These are phyloP conservation scores for Eupithecia tripunctaria DNA, from an alignment of 2,888 invertebrate species.

Conservation along the genomic window DNA sequence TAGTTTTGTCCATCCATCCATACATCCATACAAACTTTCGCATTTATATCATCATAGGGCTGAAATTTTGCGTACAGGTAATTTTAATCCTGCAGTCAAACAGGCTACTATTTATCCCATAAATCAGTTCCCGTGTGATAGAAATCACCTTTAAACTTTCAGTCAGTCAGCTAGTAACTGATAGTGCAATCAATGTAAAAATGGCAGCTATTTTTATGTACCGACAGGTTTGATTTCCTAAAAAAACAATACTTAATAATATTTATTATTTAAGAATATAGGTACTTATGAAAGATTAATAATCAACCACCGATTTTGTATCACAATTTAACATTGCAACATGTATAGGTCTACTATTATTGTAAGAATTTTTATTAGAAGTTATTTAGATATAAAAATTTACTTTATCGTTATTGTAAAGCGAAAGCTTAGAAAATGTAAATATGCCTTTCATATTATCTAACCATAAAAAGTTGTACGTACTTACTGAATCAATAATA, in stretches of 20 bases:
- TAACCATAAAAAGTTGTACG: neutral
- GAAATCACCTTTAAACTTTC: no score
- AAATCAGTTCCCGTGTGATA: no score
- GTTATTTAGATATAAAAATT: neutral
- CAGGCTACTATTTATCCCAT: no score
- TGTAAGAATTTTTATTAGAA: neutral
- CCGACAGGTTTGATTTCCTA: neutral
- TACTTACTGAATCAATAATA: neutral
- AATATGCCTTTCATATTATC: neutral
- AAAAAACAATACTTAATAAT: neutral
- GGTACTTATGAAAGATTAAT: neutral
- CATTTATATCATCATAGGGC: no score
- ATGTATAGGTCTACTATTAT: neutral
- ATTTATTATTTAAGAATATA: neutral
- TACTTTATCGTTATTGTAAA: neutral
- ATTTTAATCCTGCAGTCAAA: no score
- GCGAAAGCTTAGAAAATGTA: neutral
- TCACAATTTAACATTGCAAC: slow-evolving; percentile 10
- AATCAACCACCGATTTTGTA: slow-evolving; percentile 17
- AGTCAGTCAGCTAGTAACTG: no score
- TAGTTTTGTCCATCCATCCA: no score
- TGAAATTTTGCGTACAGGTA: no score
- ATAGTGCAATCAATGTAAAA: neutral
- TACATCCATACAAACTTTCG: no score
- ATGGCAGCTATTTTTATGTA: neutral